Conservation (phyloP, 30 jellyfish, hydroid and myxozoan genomes). For the Aurelia sp. region DNA sequence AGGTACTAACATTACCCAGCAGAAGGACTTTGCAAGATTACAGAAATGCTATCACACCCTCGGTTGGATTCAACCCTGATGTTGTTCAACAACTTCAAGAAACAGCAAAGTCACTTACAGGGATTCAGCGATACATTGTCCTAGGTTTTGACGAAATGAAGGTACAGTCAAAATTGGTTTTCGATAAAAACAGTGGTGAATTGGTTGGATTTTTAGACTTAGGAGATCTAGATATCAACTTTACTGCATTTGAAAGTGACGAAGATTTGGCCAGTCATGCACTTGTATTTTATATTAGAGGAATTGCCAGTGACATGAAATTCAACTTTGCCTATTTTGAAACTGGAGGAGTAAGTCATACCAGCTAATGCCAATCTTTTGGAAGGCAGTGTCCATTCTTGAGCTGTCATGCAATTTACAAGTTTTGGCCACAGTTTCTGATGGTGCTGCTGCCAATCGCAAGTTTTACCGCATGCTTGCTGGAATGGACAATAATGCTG, state of each 20-base stretch:
- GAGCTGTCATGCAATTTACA: conserved; percentile 63
- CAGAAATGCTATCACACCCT: conserved; percentile 54
- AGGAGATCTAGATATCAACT: conserved; percentile 62
- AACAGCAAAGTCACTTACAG: conserved; percentile 12
- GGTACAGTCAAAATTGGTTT: conserved; percentile 49
- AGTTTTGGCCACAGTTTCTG: conserved; percentile 66
- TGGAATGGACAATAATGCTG: conserved; percentile 29
- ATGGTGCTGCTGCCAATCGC: conserved; percentile 76
- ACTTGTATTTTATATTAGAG: conserved; percentile 47
- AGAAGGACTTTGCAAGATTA: conserved; percentile 2
- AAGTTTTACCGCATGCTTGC: conserved; percentile 62
- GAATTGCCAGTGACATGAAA: conserved; percentile 31
- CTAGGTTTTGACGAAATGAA: conserved; percentile 58
- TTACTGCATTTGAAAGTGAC: conserved; percentile 24
- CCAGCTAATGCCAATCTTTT: conserved; percentile 70
- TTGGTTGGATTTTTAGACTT: conserved; percentile 56
- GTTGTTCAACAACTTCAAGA: conserved; percentile 30
- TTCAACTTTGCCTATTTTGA: conserved; percentile 59
- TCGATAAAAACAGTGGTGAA: conserved; percentile 43
- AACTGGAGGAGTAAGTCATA: conserved; percentile 45
- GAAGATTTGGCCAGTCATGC: conserved; percentile 64
- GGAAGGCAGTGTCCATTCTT: conserved; percentile 68
- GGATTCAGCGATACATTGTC: conserved; percentile 50
- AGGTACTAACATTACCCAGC: conserved; percentile 33
- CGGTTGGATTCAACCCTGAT: conserved; percentile 48